phyloP scores from a whole-genome alignment of 2,888 invertebrate species.

The Dyspetes luteomarginatus region DNA sequence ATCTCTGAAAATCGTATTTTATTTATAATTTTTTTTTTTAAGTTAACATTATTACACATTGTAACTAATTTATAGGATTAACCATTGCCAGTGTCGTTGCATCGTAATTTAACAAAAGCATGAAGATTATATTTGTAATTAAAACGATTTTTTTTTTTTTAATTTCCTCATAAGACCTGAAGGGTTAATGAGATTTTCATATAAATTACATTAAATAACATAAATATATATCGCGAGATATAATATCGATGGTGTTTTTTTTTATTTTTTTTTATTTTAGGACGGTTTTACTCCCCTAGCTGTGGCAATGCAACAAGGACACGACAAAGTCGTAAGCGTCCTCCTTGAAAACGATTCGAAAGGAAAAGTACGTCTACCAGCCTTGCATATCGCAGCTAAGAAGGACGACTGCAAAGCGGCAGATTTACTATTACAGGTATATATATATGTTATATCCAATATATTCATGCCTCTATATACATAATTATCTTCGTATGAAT shows the following conservation, averaged over 20 bases:
- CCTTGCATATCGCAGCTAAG: conserved; percentile 99
- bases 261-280: conserved; percentile 83
- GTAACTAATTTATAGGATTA: too few relatives aligned
- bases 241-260: conserved; percentile 1
- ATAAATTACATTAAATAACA: too few relatives aligned
- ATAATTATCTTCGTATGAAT: conserved; percentile 7
- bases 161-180: too few relatives aligned
- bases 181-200: too few relatives aligned
- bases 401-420: conserved; percentile 99
- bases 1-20: too few relatives aligned
- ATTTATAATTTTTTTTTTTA: not conserved
- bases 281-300: conserved; percentile 99
- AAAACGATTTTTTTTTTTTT: too few relatives aligned
- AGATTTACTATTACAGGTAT: conserved; percentile 92
- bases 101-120: not conserved
- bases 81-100: too few relatives aligned
- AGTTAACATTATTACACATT: not conserved
- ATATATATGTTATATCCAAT: too few relatives aligned
- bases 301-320: conserved; percentile 99
- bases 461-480: too few relatives aligned
- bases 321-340: conserved; percentile 98
- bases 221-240: too few relatives aligned
- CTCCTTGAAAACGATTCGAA: conserved; percentile 97
- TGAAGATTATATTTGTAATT: too few relatives aligned
- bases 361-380: conserved; percentile 97